Percentiles rank a stretch among this genome's conserved stretches.
phyloP scores from a whole-genome alignment of 2,888 invertebrate genomes.

The Anthoptus insignis region DNA sequence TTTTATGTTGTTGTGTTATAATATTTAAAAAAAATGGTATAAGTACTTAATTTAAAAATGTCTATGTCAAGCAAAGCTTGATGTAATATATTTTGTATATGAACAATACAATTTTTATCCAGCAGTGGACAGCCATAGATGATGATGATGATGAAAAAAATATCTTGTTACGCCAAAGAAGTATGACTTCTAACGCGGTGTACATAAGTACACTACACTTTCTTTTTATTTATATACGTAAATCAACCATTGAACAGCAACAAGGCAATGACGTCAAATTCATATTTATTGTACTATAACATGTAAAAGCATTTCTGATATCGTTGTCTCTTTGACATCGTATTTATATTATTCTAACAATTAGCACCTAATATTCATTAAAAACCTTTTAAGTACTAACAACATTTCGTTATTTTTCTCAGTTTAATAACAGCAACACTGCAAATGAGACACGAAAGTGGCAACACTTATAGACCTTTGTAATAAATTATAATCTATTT shows the following conservation, averaged over 20 bases:
- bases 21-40: too few species aligned
- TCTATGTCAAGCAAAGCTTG: too few species aligned
- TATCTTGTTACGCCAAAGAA: too few species aligned
- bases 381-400: slow-evolving; percentile 60
- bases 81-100: too few species aligned
- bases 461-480: slow-evolving; percentile 14
- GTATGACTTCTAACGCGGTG: too few species aligned
- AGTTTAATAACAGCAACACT: slow-evolving; percentile 38
- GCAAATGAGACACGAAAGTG: slow-evolving; percentile 30
- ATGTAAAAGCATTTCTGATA: slow-evolving; percentile 41
- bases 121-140: too few species aligned
- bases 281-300: slow-evolving; percentile 64
- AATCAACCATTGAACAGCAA: slow-evolving; percentile 24
- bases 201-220: too few species aligned
- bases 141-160: too few species aligned
- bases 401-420: slow-evolving; percentile 40
- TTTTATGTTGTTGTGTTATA: too few species aligned
- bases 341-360: slow-evolving; percentile 48
- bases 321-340: slow-evolving; percentile 59
- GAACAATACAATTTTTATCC: too few species aligned
- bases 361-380: slow-evolving; percentile 71
- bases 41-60: too few species aligned
- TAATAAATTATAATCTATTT: slow-evolving; percentile 6
- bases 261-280: slow-evolving; percentile 63
- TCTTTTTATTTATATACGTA: slow-evolving; percentile 3